Evolutionary conservation across 2,797 vertebrate species (phyloP).

Genomic region (Acipenser ruthenus): DNA sequence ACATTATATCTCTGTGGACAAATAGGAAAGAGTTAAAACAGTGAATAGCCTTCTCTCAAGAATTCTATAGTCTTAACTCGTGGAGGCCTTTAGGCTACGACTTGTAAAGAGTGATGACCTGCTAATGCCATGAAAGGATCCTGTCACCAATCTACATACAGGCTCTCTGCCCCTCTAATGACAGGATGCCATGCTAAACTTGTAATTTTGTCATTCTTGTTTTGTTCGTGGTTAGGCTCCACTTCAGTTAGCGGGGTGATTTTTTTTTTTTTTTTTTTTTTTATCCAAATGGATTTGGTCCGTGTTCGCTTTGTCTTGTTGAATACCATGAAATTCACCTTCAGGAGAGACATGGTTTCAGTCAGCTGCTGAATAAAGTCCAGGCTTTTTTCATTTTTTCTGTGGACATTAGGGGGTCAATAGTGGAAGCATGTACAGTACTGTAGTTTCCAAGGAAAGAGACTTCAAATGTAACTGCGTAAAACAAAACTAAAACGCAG

Average conservation of each 20-base stretch:
- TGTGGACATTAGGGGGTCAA: no score
- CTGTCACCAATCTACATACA: conserved; percentile 17
- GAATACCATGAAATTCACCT: conserved; percentile 70
- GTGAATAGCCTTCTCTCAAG: no score
- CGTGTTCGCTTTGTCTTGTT: conserved; percentile 63
- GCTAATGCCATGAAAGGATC: conserved; percentile 9
- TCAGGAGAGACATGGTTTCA: conserved; percentile 49
- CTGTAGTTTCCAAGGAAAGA: no score
- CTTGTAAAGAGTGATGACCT: conserved; percentile 23
- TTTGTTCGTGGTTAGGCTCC: conserved; percentile 44
- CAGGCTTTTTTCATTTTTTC: no score
- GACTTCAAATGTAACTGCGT: no score
- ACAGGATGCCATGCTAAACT: no score
- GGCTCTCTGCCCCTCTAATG: background rate
- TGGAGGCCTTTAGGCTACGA: conserved; percentile 23
- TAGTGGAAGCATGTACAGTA: no score
- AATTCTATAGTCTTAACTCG: conserved; percentile 30
- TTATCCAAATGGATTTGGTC: conserved; percentile 67
- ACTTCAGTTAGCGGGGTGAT: conserved; percentile 53
- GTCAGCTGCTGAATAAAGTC: no score
- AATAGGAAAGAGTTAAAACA: no score
- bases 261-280: conserved; percentile 41
- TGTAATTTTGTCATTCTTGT: conserved; percentile 26
- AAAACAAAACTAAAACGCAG: no score
- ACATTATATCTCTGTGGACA: no score